These are phyloP conservation scores for Apus apus DNA, from an alignment of 2,113 vertebrate species.

Conservation along the genomic window DNA sequence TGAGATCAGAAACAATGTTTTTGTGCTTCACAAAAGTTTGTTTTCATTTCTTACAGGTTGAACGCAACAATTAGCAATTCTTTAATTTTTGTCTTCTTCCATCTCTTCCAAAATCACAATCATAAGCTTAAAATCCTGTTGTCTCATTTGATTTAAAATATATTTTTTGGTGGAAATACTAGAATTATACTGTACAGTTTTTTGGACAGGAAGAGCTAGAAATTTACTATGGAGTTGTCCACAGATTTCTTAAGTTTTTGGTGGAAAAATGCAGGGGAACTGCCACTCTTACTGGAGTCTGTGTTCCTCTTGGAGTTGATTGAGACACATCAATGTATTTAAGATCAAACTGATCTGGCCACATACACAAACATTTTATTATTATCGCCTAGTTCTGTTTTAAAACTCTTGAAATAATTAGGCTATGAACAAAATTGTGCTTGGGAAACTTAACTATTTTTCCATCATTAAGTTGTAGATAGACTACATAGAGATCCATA, in stretches of 20 bases:
- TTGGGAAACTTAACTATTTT: background rate
- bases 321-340: background rate
- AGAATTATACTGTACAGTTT: background rate
- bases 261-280: background rate
- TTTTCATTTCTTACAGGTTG: background rate
- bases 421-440: background rate
- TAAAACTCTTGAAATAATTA: background rate
- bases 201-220: background rate
- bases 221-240: background rate
- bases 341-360: background rate
- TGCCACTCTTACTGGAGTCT: background rate
- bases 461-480: background rate
- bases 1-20: background rate
- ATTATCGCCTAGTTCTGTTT: background rate
- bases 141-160: background rate
- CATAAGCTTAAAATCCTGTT: background rate
- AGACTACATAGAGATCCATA: background rate
- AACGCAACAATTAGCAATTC: background rate
- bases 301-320: background rate
- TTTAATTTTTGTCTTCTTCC: background rate
- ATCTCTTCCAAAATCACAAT: background rate
- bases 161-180: background rate
- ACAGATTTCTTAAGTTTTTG: background rate
- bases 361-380: background rate
- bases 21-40: background rate